phyloP scores from a whole-genome alignment of 2,113 vertebrate species.

The Pavo muticus region DNA sequence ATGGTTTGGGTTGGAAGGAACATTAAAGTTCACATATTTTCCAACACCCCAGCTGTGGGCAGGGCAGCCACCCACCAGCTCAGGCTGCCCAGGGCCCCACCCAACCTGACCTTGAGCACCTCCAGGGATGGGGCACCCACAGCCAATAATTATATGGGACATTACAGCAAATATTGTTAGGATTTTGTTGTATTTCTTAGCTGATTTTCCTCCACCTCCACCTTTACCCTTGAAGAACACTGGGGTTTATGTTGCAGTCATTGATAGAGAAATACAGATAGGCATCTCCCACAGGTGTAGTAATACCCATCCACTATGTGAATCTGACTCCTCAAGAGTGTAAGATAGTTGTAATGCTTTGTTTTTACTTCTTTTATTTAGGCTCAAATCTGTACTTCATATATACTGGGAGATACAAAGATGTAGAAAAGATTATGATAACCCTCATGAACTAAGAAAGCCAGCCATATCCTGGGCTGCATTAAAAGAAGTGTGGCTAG shows the following conservation, averaged over 20 bases:
- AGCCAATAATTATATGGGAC: not conserved
- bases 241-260: not conserved
- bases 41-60: too few relatives aligned
- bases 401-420: not conserved
- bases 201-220: not conserved
- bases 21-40: too few relatives aligned
- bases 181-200: not conserved
- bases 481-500: too few relatives aligned
- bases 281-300: not conserved
- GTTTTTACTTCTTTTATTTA: not conserved
- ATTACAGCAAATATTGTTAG: not conserved
- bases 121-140: too few relatives aligned
- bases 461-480: too few relatives aligned
- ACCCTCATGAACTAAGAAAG: not conserved
- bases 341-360: not conserved
- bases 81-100: too few relatives aligned
- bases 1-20: too few relatives aligned
- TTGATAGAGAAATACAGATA: not conserved
- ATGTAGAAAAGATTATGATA: not conserved
- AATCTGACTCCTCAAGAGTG: not conserved
- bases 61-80: too few relatives aligned
- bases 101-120: too few relatives aligned
- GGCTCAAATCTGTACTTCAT: not conserved
- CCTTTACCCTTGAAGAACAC: not conserved
- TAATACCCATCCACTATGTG: not conserved